Percentiles rank a stretch among this genome's conserved stretches.
Conservation (phyloP, 2,113 vertebrate genomes). For the Podarcis cretensis region DNA sequence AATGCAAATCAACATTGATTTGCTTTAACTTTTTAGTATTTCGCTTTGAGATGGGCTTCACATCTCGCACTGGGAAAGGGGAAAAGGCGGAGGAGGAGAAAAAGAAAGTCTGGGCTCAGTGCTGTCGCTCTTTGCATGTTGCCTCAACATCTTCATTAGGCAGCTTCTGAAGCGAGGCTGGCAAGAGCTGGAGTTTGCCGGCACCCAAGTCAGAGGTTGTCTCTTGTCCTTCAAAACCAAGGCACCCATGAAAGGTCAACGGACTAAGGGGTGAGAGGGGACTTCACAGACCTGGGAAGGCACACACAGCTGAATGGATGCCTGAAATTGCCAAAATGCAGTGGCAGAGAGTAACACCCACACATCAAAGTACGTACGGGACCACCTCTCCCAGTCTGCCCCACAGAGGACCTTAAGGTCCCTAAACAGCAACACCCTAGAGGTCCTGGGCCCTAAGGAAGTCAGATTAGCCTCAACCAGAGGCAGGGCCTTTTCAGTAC, state of each 20-base stretch:
- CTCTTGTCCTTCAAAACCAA: background rate
- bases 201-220: background rate
- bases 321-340: background rate
- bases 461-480: too few species aligned
- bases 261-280: background rate
- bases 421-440: too few species aligned
- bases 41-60: background rate
- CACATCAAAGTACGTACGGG: too few species aligned
- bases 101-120: accelerated
- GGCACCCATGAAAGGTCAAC: background rate
- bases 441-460: too few species aligned
- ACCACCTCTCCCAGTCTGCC: too few species aligned
- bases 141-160: background rate
- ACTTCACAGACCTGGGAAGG: background rate
- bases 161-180: background rate
- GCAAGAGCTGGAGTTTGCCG: background rate
- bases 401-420: too few species aligned
- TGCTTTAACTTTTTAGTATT: background rate
- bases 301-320: background rate
- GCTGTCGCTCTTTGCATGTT: too few species aligned
- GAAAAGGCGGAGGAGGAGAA: too few species aligned
- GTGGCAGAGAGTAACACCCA: background rate
- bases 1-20: slow-evolving; percentile 64
- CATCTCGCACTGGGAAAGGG: accelerated
- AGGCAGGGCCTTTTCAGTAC: too few species aligned